Evolutionary conservation across 2,888 invertebrate species (phyloP).

Genomic region (Hermaeophaga mercurialis): DNA sequence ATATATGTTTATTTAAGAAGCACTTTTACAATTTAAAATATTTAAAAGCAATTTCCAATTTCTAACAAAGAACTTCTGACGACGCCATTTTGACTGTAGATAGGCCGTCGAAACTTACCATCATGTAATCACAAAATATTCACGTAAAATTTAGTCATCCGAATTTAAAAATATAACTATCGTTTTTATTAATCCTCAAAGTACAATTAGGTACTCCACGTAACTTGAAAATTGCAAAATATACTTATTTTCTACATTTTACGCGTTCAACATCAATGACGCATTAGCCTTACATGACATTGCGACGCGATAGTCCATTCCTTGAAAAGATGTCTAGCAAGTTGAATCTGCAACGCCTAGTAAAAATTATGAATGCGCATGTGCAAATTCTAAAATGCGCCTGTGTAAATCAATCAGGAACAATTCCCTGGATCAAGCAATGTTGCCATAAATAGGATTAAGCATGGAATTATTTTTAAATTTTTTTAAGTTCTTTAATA

Average conservation of each 20-base stretch:
- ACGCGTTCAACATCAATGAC: constrained; percentile 55
- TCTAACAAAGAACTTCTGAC: constrained; percentile 39
- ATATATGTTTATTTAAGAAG: not conserved
- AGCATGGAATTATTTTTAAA: no score
- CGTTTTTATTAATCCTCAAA: constrained; percentile 56
- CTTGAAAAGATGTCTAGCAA: constrained; percentile 28
- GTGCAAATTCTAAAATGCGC: constrained; percentile 3
- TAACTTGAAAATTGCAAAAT: constrained; percentile 59
- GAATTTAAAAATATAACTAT: constrained; percentile 57
- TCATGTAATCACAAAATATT: constrained; percentile 71
- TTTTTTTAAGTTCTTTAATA: no score
- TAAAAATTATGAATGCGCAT: constrained; percentile 20
- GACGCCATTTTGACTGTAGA: constrained; percentile 59
- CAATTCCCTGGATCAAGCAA: constrained; percentile 7
- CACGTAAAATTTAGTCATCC: constrained; percentile 64
- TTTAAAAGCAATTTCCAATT: not conserved
- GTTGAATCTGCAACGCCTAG: constrained; percentile 27
- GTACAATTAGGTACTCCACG: constrained; percentile 63
- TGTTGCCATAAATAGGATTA: constrained; percentile 18
- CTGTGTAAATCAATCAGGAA: constrained; percentile 21
- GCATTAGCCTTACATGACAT: constrained; percentile 59
- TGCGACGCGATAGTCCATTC: constrained; percentile 54
- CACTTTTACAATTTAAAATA: not conserved
- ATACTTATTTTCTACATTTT: constrained; percentile 61
- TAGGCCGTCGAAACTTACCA: constrained; percentile 63